Evolutionary conservation across 2,113 vertebrate genomes (phyloP).

Genomic region (Corythoichthys haematopterus): DNA sequence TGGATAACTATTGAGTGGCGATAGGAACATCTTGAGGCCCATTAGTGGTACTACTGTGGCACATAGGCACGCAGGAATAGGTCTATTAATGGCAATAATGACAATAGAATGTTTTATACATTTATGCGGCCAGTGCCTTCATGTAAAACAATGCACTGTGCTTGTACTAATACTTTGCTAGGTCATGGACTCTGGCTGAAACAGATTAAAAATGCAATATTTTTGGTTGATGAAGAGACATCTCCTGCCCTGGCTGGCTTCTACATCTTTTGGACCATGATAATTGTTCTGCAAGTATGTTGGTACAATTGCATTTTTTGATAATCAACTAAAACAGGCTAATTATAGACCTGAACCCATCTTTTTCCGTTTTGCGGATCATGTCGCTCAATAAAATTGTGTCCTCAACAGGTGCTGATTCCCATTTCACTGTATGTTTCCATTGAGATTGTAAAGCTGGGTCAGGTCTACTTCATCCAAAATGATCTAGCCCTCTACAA

Average conservation of each 20-base stretch:
- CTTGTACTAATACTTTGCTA: conserved; percentile 51
- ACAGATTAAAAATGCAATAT: conserved; percentile 66
- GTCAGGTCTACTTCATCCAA: conserved; percentile 91
- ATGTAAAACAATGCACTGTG: no score
- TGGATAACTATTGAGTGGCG: no score
- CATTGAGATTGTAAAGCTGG: conserved; percentile 93
- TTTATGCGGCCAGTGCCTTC: no score
- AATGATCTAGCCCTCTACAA: conserved; percentile 87
- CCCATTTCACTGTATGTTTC: conserved; percentile 95
- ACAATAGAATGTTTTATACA: no score
- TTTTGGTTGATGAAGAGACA: conserved; percentile 63
- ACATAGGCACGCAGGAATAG: no score
- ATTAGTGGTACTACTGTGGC: no score
- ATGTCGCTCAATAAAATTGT: not conserved
- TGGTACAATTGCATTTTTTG: not conserved
- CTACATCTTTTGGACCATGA: conserved; percentile 95
- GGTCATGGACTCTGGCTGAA: conserved; percentile 86
- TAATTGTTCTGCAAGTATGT: conserved; percentile 91
- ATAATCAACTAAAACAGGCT: not conserved
- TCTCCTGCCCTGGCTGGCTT: conserved; percentile 79
- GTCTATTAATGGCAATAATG: no score
- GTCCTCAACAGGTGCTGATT: conserved; percentile 82
- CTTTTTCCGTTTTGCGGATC: not conserved
- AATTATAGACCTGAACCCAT: not conserved
- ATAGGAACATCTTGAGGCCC: no score